These are phyloP conservation scores for Linurgus olivaceus DNA, from an alignment of 2,797 vertebrate species.

Conservation along the genomic window DNA sequence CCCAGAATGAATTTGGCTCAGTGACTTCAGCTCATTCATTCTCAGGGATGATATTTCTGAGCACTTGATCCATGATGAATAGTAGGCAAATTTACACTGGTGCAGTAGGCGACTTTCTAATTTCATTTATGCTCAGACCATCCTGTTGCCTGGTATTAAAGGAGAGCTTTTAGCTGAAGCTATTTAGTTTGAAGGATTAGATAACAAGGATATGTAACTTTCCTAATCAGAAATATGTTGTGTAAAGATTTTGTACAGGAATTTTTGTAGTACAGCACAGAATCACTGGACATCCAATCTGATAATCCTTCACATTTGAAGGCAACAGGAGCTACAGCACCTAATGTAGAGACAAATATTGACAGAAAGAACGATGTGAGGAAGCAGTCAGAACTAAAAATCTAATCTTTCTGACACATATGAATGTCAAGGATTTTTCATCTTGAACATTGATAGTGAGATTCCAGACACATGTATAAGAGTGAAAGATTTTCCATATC, in stretches of 20 bases:
- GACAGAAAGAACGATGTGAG: not conserved
- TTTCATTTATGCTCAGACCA: not conserved
- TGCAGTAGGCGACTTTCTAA: not conserved
- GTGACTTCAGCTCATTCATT: not conserved
- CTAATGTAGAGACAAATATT: not conserved
- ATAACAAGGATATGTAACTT: not conserved
- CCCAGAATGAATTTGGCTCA: conserved; percentile 16
- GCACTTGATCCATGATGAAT: not conserved
- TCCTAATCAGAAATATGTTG: not conserved
- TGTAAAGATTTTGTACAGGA: not conserved
- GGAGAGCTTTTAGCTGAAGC: not conserved
- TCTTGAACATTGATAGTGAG: not conserved
- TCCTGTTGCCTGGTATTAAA: not conserved
- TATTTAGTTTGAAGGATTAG: conserved; percentile 13
- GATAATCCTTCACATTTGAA: not conserved
- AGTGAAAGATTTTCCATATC: not conserved
- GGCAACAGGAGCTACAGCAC: not conserved
- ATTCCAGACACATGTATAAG: not conserved
- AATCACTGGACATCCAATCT: not conserved
- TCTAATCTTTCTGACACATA: not conserved
- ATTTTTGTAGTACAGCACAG: not conserved
- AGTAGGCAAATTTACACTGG: not conserved
- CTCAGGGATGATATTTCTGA: not conserved
- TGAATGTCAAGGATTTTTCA: conserved; percentile 6
- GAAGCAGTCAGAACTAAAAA: conserved; percentile 3